These are phyloP conservation scores for Agelas oroides DNA, from an alignment of 37 sponge, comb jelly and placozoan species.

Conservation along the genomic window DNA sequence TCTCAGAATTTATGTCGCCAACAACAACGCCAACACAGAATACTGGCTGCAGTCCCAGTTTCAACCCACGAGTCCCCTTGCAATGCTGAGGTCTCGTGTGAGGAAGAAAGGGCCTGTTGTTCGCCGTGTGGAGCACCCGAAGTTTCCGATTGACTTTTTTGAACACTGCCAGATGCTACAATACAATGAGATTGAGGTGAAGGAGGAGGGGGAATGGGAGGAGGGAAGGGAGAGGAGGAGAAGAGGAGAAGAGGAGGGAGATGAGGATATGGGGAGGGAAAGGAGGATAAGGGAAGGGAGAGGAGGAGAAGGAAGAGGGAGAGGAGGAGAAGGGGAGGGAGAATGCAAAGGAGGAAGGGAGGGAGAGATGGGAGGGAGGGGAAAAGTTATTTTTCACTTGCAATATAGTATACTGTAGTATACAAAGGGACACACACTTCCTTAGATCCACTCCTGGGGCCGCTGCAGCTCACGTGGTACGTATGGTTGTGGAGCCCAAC, in stretches of 20 bases:
- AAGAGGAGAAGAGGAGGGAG: neutral
- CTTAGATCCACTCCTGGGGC: slow-evolving; percentile 81
- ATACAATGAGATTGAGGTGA: slow-evolving; percentile 72
- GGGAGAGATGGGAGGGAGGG: neutral
- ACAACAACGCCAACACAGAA: slow-evolving; percentile 58
- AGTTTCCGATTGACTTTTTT: slow-evolving; percentile 91
- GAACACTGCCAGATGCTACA: slow-evolving; percentile 70
- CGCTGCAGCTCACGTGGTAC: neutral
- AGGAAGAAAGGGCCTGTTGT: slow-evolving; percentile 24
- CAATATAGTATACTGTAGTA: no score
- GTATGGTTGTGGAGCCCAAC: slow-evolving; percentile 13
- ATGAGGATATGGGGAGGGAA: neutral
- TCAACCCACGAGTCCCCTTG: slow-evolving; percentile 80
- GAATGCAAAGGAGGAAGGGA: neutral
- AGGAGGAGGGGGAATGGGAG: neutral
- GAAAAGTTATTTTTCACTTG: neutral
- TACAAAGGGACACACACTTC: slow-evolving; percentile 59
- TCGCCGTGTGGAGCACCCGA: slow-evolving; percentile 8
- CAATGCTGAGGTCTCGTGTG: slow-evolving; percentile 27
- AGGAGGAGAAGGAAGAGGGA: slow-evolving; percentile 42
- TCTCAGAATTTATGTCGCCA: slow-evolving; percentile 77
- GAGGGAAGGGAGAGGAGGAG: neutral
- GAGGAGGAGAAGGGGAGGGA: neutral
- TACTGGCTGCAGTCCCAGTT: slow-evolving; percentile 81
- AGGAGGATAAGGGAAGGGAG: neutral